Conservation (phyloP, 2,888 invertebrate genomes). For the Ormia ochracea region DNA sequence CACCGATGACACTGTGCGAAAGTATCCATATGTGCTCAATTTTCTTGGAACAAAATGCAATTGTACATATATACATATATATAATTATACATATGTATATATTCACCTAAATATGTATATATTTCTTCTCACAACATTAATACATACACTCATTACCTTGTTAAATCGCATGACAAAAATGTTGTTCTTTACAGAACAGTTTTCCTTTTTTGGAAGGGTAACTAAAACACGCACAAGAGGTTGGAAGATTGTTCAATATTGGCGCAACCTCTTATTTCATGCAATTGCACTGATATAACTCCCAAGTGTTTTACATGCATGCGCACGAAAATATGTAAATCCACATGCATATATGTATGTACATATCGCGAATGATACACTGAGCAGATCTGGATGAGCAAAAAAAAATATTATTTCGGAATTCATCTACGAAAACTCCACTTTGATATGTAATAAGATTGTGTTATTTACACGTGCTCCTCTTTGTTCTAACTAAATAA, state of each 20-base stretch:
- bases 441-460: too few relatives aligned
- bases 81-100: too few relatives aligned
- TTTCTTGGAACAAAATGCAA: slow-evolving; percentile 9
- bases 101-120: too few relatives aligned
- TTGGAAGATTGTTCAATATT: slow-evolving; percentile 39
- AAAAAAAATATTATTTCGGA: too few relatives aligned
- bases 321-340: not conserved
- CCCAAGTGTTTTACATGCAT: not conserved
- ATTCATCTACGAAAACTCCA: too few relatives aligned
- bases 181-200: not conserved
- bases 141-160: not conserved
- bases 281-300: slow-evolving; percentile 39
- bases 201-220: slow-evolving; percentile 4
- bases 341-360: too few relatives aligned
- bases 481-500: too few relatives aligned
- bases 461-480: too few relatives aligned
- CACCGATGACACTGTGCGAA: slow-evolving; percentile 61
- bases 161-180: slow-evolving; percentile 43
- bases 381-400: too few relatives aligned
- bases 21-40: slow-evolving; percentile 58
- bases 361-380: too few relatives aligned
- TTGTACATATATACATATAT: not conserved
- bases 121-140: not conserved
- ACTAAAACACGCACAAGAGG: slow-evolving; percentile 3
- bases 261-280: slow-evolving; percentile 57